A percentile compares a stretch with the other conserved stretches of the same genome.
Evolutionary conservation across 1,140 invertebrate genomes (phyloP).

Genomic region (Mesaphorura yosii): DNA sequence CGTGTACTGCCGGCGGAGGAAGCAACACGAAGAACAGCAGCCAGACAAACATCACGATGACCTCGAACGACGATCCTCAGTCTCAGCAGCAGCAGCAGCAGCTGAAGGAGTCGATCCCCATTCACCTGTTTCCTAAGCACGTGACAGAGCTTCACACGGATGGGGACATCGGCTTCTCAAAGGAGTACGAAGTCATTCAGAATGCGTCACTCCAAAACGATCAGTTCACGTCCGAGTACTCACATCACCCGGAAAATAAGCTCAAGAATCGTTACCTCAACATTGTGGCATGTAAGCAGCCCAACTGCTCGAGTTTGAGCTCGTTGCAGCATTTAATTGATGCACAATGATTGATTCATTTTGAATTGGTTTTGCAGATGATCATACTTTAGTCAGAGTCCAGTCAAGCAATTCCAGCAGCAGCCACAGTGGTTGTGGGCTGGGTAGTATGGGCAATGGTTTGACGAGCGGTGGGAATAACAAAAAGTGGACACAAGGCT

Average conservation of each 20-base stretch:
- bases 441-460: no score
- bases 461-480: constrained; percentile 59
- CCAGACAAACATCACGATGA: no score
- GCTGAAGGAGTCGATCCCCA: no score
- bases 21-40: no score
- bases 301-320: no score
- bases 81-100: no score
- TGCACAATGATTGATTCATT: no score
- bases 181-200: constrained; percentile 84
- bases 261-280: constrained; percentile 89
- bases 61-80: no score
- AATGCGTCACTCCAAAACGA: constrained; percentile 42
- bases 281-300: constrained; percentile 84
- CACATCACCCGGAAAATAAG: constrained; percentile 80
- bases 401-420: no score
- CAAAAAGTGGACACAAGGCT: constrained; percentile 65
- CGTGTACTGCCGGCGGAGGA: no score
- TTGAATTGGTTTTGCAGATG: constrained; percentile 59
- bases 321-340: no score
- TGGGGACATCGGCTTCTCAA: constrained; percentile 75
- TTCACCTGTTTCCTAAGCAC: constrained; percentile 63
- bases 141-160: constrained; percentile 72
- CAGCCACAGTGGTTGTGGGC: no score
- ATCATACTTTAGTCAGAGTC: constrained; percentile 81
- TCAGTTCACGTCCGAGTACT: constrained; percentile 69